Percentiles rank a stretch among this genome's conserved stretches.
These are phyloP conservation scores for Eriosoma lanigerum DNA, from an alignment of 1,140 invertebrate genomes.

Conservation along the genomic window DNA sequence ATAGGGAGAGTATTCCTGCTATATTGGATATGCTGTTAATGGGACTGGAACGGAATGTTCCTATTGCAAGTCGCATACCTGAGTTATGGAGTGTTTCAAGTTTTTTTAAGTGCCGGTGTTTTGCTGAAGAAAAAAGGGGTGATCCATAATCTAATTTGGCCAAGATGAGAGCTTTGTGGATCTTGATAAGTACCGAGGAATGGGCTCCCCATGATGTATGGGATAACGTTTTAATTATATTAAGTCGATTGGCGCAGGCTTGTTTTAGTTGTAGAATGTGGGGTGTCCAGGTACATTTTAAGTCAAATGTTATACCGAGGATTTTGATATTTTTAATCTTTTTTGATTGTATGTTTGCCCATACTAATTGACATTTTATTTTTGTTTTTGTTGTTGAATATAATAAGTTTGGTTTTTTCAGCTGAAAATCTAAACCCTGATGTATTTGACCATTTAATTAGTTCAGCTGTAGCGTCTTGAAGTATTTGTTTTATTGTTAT, in stretches of 20 bases:
- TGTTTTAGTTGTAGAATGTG: conserved; percentile 1
- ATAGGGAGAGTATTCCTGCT: no score
- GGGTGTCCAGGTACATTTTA: not conserved
- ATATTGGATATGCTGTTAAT: no score
- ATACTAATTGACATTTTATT: not conserved
- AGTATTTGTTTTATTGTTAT: not conserved
- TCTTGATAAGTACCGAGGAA: not conserved
- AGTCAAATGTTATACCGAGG: not conserved
- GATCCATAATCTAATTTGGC: not conserved
- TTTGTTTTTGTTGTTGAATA: not conserved
- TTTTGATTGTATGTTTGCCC: not conserved
- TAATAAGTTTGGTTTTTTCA: not conserved
- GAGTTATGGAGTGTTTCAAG: no score
- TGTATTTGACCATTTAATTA: not conserved
- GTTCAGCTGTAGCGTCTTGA: not conserved
- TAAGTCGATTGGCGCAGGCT: not conserved
- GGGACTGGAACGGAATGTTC: no score
- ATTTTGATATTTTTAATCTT: no score
- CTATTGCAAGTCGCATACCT: no score
- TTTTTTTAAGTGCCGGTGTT: no score
- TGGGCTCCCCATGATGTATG: conserved; percentile 26
- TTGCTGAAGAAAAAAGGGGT: no score
- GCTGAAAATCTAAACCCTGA: not conserved
- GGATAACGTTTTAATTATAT: not conserved
- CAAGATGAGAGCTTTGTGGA: not conserved